Percentiles rank a stretch among this genome's conserved stretches.
These are phyloP conservation scores for Sebastolobus altivelis DNA, from an alignment of 2,797 vertebrate species.

Conservation along the genomic window DNA sequence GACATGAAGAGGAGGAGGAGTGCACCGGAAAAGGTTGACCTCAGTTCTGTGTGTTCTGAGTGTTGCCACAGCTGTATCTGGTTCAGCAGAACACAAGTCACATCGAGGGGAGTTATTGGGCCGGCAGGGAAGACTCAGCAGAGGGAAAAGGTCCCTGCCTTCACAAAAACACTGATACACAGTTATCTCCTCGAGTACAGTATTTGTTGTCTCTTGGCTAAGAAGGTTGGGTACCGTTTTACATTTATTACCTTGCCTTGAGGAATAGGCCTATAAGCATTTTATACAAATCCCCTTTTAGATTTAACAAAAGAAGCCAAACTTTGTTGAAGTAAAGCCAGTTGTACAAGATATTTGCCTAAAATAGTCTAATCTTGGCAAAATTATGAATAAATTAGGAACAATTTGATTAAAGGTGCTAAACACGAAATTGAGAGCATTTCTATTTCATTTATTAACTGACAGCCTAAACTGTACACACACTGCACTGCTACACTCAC, in stretches of 20 bases:
- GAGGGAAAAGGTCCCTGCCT: slow-evolving; percentile 27
- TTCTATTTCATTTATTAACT: too few relatives aligned
- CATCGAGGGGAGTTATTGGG: slow-evolving; percentile 57
- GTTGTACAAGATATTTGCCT: background rate
- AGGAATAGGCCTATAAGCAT: background rate
- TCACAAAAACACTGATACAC: slow-evolving; percentile 37
- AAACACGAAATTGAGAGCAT: too few relatives aligned
- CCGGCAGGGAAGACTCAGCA: slow-evolving; percentile 37
- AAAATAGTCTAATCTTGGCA: background rate
- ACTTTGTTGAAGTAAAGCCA: background rate
- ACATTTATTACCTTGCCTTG: background rate
- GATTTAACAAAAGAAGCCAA: background rate
- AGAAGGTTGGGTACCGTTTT: background rate
- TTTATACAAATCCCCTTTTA: background rate
- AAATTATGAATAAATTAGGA: background rate
- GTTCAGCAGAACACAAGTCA: slow-evolving; percentile 67
- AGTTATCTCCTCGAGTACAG: slow-evolving; percentile 1
- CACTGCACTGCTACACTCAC: too few relatives aligned
- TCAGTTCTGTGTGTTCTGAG: slow-evolving; percentile 60
- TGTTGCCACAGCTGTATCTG: slow-evolving; percentile 79
- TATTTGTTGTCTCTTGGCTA: slow-evolving; percentile 2
- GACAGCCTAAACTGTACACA: too few relatives aligned
- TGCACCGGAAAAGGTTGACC: slow-evolving; percentile 57
- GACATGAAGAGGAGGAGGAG: slow-evolving; percentile 43
- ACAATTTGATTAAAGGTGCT: background rate